Base-by-base conservation (phyloP, 2,888 invertebrate species). In the Himalopsyche japonica region DNA sequence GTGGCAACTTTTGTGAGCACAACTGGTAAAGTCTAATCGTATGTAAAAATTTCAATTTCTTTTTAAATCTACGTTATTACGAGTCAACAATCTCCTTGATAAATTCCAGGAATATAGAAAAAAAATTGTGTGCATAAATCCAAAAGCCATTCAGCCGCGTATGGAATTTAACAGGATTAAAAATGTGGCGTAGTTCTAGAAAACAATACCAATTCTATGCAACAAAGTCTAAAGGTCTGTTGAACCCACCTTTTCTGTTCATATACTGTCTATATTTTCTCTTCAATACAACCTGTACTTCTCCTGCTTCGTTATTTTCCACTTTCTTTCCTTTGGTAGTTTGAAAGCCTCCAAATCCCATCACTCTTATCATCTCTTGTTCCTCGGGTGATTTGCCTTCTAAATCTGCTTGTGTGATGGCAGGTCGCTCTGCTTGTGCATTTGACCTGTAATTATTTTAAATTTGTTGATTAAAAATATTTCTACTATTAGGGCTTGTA, bases 181-280 rank as follows among this genome's bases (percentile, higher is more conserved):
- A 37, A 32, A 47, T 64, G 64, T 43, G 43, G 43, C 32, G 18
- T 10, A 30, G 10, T 24, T 49, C 43, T 48, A n/a, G 8, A n/a
- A 80, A 57, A 30, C 76, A 43, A 49, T 30, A 27, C 1, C 5
- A 15, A 82, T 43, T 81, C 91, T 93, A 98, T 87, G 98, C 98
- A 87, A 99, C 98, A 92, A 98, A 98, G 91, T 99, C 99, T 87
- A 99, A 92, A 64, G 99, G 99, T 89, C 99, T 94, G 91, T 99
- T 99, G 91, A 99, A 99, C 82, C 99, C 99, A 87, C 99, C 99
- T 91, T 98, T 98, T 86, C 99, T 94, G 91, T 99, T 99, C 99
- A 99, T 99, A 90, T 99, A 99, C 92, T 99, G 99, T 88, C 99
- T 95, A 90, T 98, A 99, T 92, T 98, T 98, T 88, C 99, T 93